Percentiles rank a stretch among this genome's conserved stretches.
phyloP scores from a whole-genome alignment of 2,113 vertebrate species.

The Alethe diademata region DNA sequence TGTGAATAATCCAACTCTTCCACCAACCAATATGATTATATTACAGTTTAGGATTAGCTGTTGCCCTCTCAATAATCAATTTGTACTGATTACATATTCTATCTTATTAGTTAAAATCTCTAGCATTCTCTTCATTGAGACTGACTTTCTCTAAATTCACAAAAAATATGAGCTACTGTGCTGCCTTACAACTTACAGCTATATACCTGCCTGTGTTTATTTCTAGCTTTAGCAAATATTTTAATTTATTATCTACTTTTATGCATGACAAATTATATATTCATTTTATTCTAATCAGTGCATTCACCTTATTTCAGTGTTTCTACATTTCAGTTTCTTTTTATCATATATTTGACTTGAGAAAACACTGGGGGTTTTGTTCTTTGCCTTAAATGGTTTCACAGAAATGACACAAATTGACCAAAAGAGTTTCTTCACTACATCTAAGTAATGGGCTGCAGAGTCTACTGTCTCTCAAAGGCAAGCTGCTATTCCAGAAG shows the following conservation, averaged over 20 bases:
- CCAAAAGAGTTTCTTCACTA: not conserved
- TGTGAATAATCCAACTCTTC: not conserved
- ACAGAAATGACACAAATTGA: not conserved
- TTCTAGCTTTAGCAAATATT: not conserved
- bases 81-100: not conserved
- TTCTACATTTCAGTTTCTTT: slow-evolving; percentile 7
- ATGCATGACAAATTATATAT: not conserved
- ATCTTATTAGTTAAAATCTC: not conserved
- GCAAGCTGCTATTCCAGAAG: not conserved
- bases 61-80: not conserved
- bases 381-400: not conserved
- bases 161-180: not conserved
- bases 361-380: not conserved
- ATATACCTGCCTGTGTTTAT: not conserved
- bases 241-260: not conserved
- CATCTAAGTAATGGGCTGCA: not conserved
- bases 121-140: not conserved
- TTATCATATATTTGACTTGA: not conserved
- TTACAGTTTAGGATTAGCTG: not conserved
- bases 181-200: not conserved
- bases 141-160: not conserved
- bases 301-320: not conserved
- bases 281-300: not conserved
- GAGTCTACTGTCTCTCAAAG: not conserved
- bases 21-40: not conserved